A percentile compares a stretch with the other conserved stretches of the same genome.
Evolutionary conservation across 2,888 invertebrate genomes (phyloP).

Genomic region (Aricia artaxerxes): DNA sequence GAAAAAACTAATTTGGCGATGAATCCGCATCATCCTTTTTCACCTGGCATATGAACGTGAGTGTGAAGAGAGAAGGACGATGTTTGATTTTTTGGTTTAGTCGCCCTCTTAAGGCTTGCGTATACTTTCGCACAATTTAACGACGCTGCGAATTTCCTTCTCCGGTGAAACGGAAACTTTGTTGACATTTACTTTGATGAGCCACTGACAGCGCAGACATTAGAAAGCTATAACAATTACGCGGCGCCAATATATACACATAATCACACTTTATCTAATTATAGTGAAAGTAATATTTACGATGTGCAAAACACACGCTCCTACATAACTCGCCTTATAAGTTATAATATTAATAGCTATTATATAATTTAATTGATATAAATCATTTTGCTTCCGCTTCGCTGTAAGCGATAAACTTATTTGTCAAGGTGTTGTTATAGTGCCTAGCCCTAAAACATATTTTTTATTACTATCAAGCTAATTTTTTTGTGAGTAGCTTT

Average conservation of each 20-base stretch:
- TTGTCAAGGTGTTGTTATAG: too few relatives aligned
- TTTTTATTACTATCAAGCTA: too few relatives aligned
- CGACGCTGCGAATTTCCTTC: too few relatives aligned
- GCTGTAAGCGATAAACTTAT: not conserved
- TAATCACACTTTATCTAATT: conserved; percentile 17
- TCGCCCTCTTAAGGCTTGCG: too few relatives aligned
- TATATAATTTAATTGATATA: not conserved
- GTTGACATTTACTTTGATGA: not conserved
- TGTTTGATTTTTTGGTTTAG: too few relatives aligned
- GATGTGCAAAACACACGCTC: not conserved
- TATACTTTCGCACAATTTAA: too few relatives aligned
- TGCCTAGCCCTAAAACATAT: too few relatives aligned
- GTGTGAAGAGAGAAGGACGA: too few relatives aligned
- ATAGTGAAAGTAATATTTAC: conserved; percentile 18
- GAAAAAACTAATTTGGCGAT: too few relatives aligned
- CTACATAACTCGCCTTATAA: not conserved
- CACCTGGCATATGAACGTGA: too few relatives aligned
- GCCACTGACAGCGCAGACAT: not conserved
- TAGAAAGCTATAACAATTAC: conserved; percentile 11
- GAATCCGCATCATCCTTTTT: too few relatives aligned
- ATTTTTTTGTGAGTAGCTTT: too few relatives aligned
- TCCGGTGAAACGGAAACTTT: not conserved
- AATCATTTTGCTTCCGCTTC: not conserved
- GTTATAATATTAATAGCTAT: not conserved
- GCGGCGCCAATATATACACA: conserved; percentile 2